Base-by-base conservation (phyloP, 2,888 invertebrate species). In the Punctoribates punctum region DNA sequence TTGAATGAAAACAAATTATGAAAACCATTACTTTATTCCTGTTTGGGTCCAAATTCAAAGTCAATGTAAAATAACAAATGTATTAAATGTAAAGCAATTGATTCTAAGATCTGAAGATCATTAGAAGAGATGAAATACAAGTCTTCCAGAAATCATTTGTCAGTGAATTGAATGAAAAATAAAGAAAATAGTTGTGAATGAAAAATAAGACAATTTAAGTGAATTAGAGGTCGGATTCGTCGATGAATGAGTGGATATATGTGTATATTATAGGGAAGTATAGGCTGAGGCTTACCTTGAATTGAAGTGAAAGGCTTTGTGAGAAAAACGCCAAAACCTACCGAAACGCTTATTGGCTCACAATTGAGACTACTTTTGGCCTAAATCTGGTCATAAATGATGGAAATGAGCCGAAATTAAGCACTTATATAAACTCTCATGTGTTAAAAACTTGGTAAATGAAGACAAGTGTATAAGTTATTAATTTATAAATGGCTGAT, bases 401-500 rank as follows among this genome's bases (percentile, higher is more conserved):
- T 34, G 34, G 29, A 5, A 17, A 17, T 34, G 27, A 6, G 3
- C 17, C 1, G 1, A 34, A 65, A 65, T 65, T 34, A 65, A 17
- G 5, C 5, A 15, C 5, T 34, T n/a, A n/a, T n/a, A 6, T 38
- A 1, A 65, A 65, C 65, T 65, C 65, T 65, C 65, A n/a, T 65
- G 2, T 34, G 17, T 65, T 34, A 29, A 65, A 65, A 65, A 65
- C n/a, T 17, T 11, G 20, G 11, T 65, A 6, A n/a, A 6, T 54
- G 1, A 8, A 13, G 34, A 15, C 6, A 29, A 38, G 65, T 20
- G 13, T n/a, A 17, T 0, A 34, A 17, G 27, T 65, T 11, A 23
- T 65, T 65, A 34, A 34, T 65, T 65, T n/a, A 65, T 65, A 34
- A 65, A 65, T 65, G 65, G 65, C 65, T 38, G 65, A 65, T 65